phyloP scores from a whole-genome alignment of 2,888 invertebrate species.

The Bhutanitis thaidina region DNA sequence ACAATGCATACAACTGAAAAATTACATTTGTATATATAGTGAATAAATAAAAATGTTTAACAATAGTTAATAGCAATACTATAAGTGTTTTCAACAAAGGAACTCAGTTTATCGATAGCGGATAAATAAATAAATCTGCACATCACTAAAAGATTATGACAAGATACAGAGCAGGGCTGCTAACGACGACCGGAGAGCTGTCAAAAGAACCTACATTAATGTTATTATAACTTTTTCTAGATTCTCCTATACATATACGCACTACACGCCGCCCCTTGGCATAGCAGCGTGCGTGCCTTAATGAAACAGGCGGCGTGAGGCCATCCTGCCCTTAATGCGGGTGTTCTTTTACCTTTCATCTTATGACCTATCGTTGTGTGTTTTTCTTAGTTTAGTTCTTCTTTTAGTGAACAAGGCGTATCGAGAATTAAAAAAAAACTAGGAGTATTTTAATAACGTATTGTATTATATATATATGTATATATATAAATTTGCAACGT shows the following conservation, averaged over 20 bases:
- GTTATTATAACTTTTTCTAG: constrained; percentile 78
- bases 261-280: constrained; percentile 27
- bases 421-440: too few relatives aligned
- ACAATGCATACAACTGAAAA: too few relatives aligned
- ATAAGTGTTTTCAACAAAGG: too few relatives aligned
- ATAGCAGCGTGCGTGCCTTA: constrained; percentile 25
- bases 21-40: too few relatives aligned
- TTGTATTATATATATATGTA: too few relatives aligned
- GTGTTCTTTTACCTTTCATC: constrained; percentile 3
- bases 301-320: constrained; percentile 15
- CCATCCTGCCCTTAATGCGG: not conserved
- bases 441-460: too few relatives aligned
- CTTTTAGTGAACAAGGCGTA: too few relatives aligned
- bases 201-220: constrained; percentile 79
- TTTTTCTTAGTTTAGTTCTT: too few relatives aligned
- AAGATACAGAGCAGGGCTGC: constrained; percentile 77
- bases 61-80: too few relatives aligned
- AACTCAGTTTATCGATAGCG: constrained; percentile 20
- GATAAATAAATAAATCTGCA: constrained; percentile 28
- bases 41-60: too few relatives aligned
- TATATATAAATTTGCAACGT: too few relatives aligned
- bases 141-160: constrained; percentile 74
- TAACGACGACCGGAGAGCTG: constrained; percentile 73
- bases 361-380: not conserved
- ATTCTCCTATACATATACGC: constrained; percentile 39